A percentile compares a stretch with the other conserved stretches of the same genome.
These are phyloP conservation scores for Drosophila mettleri DNA, from an alignment of 2,888 invertebrate species.

Conservation along the genomic window DNA sequence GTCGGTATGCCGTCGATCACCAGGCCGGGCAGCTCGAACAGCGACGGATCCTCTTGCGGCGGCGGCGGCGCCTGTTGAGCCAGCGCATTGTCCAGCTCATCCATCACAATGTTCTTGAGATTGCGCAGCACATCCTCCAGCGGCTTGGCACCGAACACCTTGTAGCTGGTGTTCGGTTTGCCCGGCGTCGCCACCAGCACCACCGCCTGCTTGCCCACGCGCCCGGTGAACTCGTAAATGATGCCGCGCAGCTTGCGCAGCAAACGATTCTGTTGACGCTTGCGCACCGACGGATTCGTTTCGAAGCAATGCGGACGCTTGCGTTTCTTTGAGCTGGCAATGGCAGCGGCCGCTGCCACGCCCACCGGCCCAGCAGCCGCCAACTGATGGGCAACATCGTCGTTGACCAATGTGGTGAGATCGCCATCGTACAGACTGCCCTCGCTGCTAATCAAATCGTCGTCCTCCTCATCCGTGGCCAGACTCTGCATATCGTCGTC, in stretches of 20 bases:
- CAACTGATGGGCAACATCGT: slow-evolving; percentile 97
- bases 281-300: slow-evolving; percentile 97
- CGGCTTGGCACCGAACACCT: slow-evolving; percentile 98
- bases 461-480: slow-evolving; percentile 92
- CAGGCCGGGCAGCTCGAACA: slow-evolving; percentile 97
- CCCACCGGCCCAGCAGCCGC: slow-evolving; percentile 98
- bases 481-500: slow-evolving; percentile 87
- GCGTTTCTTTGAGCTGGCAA: slow-evolving; percentile 97
- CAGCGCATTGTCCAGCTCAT: slow-evolving; percentile 96
- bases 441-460: slow-evolving; percentile 93
- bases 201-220: slow-evolving; percentile 98
- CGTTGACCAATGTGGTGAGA: slow-evolving; percentile 89
- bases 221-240: slow-evolving; percentile 98
- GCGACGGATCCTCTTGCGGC: slow-evolving; percentile 92
- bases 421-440: slow-evolving; percentile 93
- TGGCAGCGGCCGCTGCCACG: slow-evolving; percentile 98
- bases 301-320: slow-evolving; percentile 98
- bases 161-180: slow-evolving; percentile 97
- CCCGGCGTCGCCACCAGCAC: slow-evolving; percentile 98
- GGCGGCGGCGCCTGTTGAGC: slow-evolving; percentile 96
- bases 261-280: slow-evolving; percentile 97
- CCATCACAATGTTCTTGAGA: slow-evolving; percentile 95
- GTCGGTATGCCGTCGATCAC: slow-evolving; percentile 99
- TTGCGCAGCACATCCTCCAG: slow-evolving; percentile 97
- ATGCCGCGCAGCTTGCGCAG: slow-evolving; percentile 95